Conservation (phyloP, 2,797 vertebrate genomes). For the Anomalospiza imberbis region DNA sequence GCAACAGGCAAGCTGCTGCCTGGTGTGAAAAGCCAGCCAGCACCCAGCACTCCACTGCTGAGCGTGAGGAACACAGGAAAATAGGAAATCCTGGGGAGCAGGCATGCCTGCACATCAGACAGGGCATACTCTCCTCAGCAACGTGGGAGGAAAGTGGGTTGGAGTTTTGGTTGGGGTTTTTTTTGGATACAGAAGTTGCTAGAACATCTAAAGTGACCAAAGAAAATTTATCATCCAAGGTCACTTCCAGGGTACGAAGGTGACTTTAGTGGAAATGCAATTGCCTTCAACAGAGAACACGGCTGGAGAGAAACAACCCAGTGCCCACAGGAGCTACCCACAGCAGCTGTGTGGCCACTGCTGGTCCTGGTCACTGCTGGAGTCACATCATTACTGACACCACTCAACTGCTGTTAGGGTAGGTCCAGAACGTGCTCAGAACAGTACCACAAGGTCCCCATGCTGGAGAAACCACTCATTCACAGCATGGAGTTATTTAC, state of each 20-base stretch:
- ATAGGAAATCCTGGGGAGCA: background rate
- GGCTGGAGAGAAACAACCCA: background rate
- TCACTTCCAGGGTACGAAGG: background rate
- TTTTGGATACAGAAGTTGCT: background rate
- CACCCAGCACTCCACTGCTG: background rate
- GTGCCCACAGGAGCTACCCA: background rate
- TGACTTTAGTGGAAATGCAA: background rate
- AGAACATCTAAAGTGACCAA: background rate
- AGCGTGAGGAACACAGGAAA: accelerated
- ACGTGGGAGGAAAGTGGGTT: accelerated
- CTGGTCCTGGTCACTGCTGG: background rate
- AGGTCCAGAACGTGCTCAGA: accelerated
- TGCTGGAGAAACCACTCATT: background rate
- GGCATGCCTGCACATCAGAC: background rate
- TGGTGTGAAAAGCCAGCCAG: background rate
- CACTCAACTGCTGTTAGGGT: accelerated
- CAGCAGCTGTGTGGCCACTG: background rate
- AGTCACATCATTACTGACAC: background rate
- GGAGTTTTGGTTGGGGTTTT: background rate
- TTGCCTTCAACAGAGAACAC: background rate
- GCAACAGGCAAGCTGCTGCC: background rate
- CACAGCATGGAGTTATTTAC: background rate
- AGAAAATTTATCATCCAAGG: background rate
- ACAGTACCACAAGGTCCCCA: background rate
- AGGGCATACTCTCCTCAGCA: background rate